Conservation (phyloP, 2,113 vertebrate species). For the Polypterus bichir region DNA sequence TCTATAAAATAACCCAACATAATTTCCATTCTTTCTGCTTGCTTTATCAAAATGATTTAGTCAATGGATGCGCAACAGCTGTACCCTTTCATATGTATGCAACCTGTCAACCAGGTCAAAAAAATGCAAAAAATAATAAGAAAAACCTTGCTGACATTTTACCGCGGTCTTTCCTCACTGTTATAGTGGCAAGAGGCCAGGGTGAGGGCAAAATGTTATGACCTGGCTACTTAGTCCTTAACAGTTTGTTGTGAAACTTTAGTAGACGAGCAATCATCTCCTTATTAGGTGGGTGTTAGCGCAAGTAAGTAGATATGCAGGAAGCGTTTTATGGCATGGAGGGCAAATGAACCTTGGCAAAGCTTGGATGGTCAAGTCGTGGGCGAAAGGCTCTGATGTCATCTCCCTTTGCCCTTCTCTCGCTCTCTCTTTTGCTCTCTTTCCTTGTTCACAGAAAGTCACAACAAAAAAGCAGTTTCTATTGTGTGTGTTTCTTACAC, state of each 20-base stretch:
- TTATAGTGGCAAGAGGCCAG: conserved; percentile 23
- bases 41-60: conserved; percentile 54
- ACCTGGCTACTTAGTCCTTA: conserved; percentile 60
- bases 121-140: conserved; percentile 12
- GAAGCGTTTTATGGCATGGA: too few relatives aligned
- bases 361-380: too few relatives aligned
- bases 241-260: conserved; percentile 65
- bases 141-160: conserved; percentile 4
- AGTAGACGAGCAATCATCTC: conserved; percentile 59
- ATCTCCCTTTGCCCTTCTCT: conserved; percentile 16
- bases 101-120: conserved; percentile 10
- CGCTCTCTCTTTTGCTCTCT: too few relatives aligned
- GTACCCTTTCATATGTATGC: conserved; percentile 26
- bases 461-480: conserved; percentile 34
- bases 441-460: conserved; percentile 24
- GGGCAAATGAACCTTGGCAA: too few relatives aligned
- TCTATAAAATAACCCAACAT: conserved; percentile 77
- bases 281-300: conserved; percentile 24
- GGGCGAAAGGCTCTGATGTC: conserved; percentile 26
- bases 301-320: too few relatives aligned
- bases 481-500: conserved; percentile 56
- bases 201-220: conserved; percentile 34
- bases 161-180: conserved; percentile 27
- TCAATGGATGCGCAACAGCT: conserved; percentile 53
- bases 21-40: conserved; percentile 43